Evolutionary conservation across 2,888 invertebrate genomes (phyloP).

Genomic region (Lypha dubia): DNA sequence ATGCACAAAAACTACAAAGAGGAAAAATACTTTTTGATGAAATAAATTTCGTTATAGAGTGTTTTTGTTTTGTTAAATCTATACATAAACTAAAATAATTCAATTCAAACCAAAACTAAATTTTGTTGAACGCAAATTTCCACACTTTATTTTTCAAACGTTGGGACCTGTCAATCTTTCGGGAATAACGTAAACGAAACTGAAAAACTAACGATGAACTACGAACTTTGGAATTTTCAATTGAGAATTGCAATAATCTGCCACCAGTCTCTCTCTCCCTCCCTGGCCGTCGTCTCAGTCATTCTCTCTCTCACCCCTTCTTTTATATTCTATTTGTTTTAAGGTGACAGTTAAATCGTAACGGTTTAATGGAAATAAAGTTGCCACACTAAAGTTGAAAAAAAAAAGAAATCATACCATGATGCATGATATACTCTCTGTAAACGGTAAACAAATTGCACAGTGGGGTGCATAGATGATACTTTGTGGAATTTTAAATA

Average conservation of each 20-base stretch:
- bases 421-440: constrained; percentile 10
- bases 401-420: background rate
- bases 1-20: constrained; percentile 52
- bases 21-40: constrained; percentile 73
- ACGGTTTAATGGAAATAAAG: constrained; percentile 45
- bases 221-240: constrained; percentile 61
- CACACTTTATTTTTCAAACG: constrained; percentile 32
- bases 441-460: constrained; percentile 29
- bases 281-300: no score
- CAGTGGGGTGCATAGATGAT: constrained; percentile 9
- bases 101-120: constrained; percentile 74
- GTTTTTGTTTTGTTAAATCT: constrained; percentile 12
- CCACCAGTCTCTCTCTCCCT: background rate
- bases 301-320: background rate
- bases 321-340: background rate
- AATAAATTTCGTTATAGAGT: constrained; percentile 81
- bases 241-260: background rate
- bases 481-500: no score
- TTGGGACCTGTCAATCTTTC: constrained; percentile 63
- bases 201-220: constrained; percentile 61
- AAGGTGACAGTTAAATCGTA: constrained; percentile 55
- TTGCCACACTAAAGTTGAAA: constrained; percentile 29
- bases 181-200: constrained; percentile 50
- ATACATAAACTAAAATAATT: background rate
- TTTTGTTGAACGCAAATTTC: constrained; percentile 65